phyloP scores from a whole-genome alignment of 2,797 vertebrate genomes.

The Arremon brunneinucha region DNA sequence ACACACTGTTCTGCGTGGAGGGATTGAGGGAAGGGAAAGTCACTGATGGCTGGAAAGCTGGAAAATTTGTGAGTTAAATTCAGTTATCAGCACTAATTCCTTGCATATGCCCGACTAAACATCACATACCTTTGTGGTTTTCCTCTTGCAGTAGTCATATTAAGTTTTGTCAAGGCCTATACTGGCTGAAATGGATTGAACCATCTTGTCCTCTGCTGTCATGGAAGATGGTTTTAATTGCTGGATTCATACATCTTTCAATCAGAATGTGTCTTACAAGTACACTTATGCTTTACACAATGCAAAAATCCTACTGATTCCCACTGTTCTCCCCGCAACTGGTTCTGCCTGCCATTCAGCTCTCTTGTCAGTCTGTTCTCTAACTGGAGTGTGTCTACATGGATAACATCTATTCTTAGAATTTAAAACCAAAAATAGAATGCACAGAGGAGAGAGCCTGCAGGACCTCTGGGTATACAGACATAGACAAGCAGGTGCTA shows the following conservation, averaged over 20 bases:
- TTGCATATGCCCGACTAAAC: neutral
- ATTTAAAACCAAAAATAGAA: neutral
- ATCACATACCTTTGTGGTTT: neutral
- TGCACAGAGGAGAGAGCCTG: accelerated
- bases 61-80: neutral
- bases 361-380: neutral
- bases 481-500: neutral
- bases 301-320: neutral
- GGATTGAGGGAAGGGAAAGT: neutral
- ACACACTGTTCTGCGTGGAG: accelerated
- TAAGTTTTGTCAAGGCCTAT: neutral
- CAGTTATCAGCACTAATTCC: neutral
- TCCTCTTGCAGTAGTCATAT: neutral
- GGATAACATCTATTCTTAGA: neutral
- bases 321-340: neutral
- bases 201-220: neutral
- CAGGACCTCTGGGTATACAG: neutral
- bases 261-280: neutral
- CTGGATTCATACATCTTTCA: neutral
- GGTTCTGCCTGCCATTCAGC: neutral
- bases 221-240: neutral
- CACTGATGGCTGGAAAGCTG: neutral
- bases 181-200: neutral
- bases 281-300: neutral
- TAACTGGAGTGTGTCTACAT: neutral